phyloP scores from a whole-genome alignment of 2,888 invertebrate species.

The Stenurella melanura region DNA sequence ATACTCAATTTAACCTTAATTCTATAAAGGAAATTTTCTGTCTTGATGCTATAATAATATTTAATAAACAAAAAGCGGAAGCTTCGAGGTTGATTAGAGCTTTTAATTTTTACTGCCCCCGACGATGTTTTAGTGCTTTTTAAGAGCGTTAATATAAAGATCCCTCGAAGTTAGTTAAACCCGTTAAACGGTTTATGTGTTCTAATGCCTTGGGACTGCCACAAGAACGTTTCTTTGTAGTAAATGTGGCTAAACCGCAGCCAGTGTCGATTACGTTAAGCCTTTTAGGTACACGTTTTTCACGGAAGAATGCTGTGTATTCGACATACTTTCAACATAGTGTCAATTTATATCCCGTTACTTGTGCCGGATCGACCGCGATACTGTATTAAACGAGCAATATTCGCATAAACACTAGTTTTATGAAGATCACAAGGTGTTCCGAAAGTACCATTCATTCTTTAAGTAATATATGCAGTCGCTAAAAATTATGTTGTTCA shows the following conservation, averaged over 20 bases:
- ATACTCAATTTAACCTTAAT: background rate
- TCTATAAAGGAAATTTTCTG: background rate
- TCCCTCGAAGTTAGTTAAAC: background rate
- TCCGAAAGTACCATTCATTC: background rate
- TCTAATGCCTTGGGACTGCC: constrained; percentile 7
- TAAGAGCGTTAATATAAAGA: background rate
- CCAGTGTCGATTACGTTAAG: background rate
- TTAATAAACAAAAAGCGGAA: background rate
- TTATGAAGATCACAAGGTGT: background rate
- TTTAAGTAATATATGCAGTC: background rate
- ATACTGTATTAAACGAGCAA: background rate
- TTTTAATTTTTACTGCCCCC: background rate
- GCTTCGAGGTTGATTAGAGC: background rate
- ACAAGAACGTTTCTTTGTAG: constrained; percentile 7
- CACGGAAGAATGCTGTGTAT: constrained; percentile 48
- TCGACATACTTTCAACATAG: constrained; percentile 51
- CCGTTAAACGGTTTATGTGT: constrained; percentile 3
- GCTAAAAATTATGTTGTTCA: background rate
- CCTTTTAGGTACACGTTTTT: constrained; percentile 42
- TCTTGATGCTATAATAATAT: background rate
- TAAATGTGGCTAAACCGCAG: constrained; percentile 1
- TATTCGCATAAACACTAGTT: constrained; percentile 1
- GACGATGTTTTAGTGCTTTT: constrained; percentile 7
- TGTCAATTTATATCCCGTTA: constrained; percentile 53
- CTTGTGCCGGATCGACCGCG: constrained; percentile 40